Evolutionary conservation across 2,113 vertebrate species (phyloP), one percentile per base, ranked within the genome.

Genomic region (Zapus hudsonius): DNA sequence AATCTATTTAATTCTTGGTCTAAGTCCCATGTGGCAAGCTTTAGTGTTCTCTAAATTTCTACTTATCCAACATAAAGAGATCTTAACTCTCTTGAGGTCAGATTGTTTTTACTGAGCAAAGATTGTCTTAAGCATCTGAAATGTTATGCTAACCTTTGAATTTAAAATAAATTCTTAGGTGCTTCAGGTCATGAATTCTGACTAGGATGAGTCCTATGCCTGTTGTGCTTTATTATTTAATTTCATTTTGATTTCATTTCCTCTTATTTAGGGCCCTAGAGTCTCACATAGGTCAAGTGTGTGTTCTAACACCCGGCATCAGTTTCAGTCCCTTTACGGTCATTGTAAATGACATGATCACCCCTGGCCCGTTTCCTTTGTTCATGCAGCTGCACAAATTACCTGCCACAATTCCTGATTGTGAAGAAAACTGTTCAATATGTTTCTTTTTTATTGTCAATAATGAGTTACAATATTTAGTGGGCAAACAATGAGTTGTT

Each of bases 1-100:
- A 94, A 76, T 67, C 31, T 42, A 55, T 57, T 3, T 59, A 83
- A 82, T 67, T 88, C 61, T 84, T 80, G 20, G 11, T 93, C 55
- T 9, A 2, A 29, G 27, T 79, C 42, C 52, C 87, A 89, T 33
- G 42, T 17, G 81, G 72, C 36, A 73, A 84, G 31, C 44, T 74
- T 94, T 69, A 42, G 47, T 80, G 92, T 93, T 93, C 90, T 80
- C 2, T 94, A 8, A n/a, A 85, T 92, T 95, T 90, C 47, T 84
- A 81, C 83, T 87, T 27, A 79, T 89, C 73, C 44, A 72, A 57
- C n/a, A n/a, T 22, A 92, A 91, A 92, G 63, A 87, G 74, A 80
- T 33, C 47, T 59, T 81, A 44, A 81, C 42, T 87, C 47, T 47
- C 25, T 36, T 20, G 63, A 85, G 25, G 73, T 82, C 36, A 78